Base-by-base conservation (phyloP, 1,140 invertebrate genomes). In the Drosophila teissieri region DNA sequence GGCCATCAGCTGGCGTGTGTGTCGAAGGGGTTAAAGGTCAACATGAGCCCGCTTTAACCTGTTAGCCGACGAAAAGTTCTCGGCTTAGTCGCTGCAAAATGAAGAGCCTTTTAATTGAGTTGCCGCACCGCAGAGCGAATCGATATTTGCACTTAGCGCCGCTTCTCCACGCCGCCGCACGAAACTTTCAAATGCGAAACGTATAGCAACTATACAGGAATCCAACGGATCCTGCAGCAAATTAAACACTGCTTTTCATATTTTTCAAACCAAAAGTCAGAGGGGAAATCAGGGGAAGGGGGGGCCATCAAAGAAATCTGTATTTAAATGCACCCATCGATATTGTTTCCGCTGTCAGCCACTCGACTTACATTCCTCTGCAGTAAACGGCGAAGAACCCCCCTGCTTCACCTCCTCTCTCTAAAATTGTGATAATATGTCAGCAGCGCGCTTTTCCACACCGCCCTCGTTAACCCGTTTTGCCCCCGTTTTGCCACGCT, bases 21-120 rank as follows among this genome's bases (percentile, higher is more conserved):
- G 19, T 39, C 19, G 31, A n/a, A 44, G 19, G 61, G 55, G 15
- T 10, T 17, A 39, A n/a, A 8, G 54, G 31, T 45, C 27, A 27
- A 37, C 36, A 15, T n/a, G n/a, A 42, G 19, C 27, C 11, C n/a
- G 19, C 27, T n/a, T 15, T 19, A 39, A 15, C 24, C n/a, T 1
- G 34, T 62, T 31, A 57, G 31, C 31, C 31, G 31, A 39, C 15
- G 19, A 15, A 15, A 14, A 58, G 53, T 19, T 39, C 34, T 19
- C 15, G 52, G 58, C 36, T 40, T 37, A 31, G 24, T 19, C 54
- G 42, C 48, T 53, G 22, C 4, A 19, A 37, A 53, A 49, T 36
- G 22, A 31, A 67, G 22, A 27, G 48, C 19, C 31, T 54, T 54
- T 69, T 69, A 69, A 67, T 69, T 69, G 62, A 68, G 48, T 46